These are phyloP conservation scores for Drosophila funebris DNA, from an alignment of 1,140 invertebrate species.

Conservation along the genomic window DNA sequence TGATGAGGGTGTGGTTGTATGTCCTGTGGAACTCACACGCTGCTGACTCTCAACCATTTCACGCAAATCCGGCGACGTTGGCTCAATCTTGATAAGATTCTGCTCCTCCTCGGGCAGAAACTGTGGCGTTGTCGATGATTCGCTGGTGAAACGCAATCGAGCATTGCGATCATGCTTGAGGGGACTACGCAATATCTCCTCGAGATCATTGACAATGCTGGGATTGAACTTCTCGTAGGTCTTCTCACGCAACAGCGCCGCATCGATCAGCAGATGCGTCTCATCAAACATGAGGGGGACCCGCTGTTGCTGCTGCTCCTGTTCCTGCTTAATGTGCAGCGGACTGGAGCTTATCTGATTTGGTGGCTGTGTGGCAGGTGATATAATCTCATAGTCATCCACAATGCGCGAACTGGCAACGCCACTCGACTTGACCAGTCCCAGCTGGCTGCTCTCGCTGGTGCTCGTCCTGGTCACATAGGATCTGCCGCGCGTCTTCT, in stretches of 20 bases:
- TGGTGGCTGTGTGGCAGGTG: slow-evolving; percentile 72
- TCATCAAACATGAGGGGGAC: slow-evolving; percentile 70
- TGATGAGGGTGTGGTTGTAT: slow-evolving; percentile 25
- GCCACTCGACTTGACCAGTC: slow-evolving; percentile 51
- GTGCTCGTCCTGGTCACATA: slow-evolving; percentile 63
- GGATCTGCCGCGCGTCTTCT: slow-evolving; percentile 85
- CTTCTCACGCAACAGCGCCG: slow-evolving; percentile 60
- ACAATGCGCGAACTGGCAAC: slow-evolving; percentile 56
- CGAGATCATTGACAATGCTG: slow-evolving; percentile 78
- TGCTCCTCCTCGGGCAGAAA: slow-evolving; percentile 71
- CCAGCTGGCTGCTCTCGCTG: slow-evolving; percentile 84
- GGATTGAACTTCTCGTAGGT: slow-evolving; percentile 76
- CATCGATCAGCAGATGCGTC: slow-evolving; percentile 66
- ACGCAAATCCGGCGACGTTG: slow-evolving; percentile 71
- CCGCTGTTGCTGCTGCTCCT: slow-evolving; percentile 57
- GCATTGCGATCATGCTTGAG: slow-evolving; percentile 67
- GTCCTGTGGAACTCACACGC: slow-evolving; percentile 23
- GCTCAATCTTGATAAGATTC: slow-evolving; percentile 78
- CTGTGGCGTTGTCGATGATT: slow-evolving; percentile 71
- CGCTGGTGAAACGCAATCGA: slow-evolving; percentile 70
- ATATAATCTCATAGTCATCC: slow-evolving; percentile 81
- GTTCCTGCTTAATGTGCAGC: slow-evolving; percentile 77
- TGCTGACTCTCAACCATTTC: slow-evolving; percentile 73
- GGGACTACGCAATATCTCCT: slow-evolving; percentile 81
- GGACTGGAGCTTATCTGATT: slow-evolving; percentile 82